A percentile compares a stretch with the other conserved stretches of the same genome.
Conservation (phyloP, 1,140 invertebrate genomes). For the Caerostris darwini region DNA sequence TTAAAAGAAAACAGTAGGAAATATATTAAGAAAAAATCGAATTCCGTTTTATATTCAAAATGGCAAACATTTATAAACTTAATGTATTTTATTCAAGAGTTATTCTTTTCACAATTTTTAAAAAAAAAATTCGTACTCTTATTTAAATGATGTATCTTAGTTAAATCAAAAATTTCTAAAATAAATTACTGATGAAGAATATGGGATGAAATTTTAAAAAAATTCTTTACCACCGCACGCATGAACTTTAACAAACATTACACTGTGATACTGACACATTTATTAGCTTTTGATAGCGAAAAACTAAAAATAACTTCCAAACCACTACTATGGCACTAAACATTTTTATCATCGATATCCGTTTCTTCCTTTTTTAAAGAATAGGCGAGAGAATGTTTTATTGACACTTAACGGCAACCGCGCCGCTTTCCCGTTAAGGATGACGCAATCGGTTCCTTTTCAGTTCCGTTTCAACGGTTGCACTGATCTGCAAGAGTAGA, state of each 20-base stretch:
- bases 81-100: too few species aligned
- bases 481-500: background rate
- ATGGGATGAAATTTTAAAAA: too few species aligned
- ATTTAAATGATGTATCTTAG: too few species aligned
- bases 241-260: background rate
- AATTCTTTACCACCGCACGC: too few species aligned
- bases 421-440: slow-evolving; percentile 1
- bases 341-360: background rate
- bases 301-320: background rate
- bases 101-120: too few species aligned
- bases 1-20: too few species aligned
- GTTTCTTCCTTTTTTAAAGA: slow-evolving; percentile 12
- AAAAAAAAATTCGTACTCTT: too few species aligned
- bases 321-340: background rate
- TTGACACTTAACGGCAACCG: slow-evolving; percentile 12
- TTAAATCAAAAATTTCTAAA: too few species aligned
- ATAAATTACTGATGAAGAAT: too few species aligned
- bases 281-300: background rate
- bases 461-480: slow-evolving; percentile 33
- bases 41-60: too few species aligned
- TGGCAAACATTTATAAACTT: too few species aligned
- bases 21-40: too few species aligned
- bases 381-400: slow-evolving; percentile 7
- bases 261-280: background rate
- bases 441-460: slow-evolving; percentile 11